Evolutionary conservation across 1,140 invertebrate genomes (phyloP).

Genomic region (Manduca sexta): DNA sequence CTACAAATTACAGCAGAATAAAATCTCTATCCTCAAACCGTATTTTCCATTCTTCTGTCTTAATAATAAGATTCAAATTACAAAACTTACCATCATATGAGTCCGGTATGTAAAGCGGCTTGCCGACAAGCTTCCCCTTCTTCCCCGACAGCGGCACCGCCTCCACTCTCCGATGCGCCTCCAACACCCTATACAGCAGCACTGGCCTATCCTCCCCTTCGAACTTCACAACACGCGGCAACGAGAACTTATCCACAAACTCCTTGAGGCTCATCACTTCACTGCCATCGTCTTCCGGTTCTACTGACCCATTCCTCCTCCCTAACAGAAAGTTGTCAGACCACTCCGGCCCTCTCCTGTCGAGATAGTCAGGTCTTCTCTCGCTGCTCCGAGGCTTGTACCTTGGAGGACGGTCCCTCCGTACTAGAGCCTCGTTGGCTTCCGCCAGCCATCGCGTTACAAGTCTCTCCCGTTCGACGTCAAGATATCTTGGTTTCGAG

Average conservation of each 20-base stretch:
- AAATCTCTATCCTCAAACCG: too few species aligned
- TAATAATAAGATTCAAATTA: conserved; percentile 1
- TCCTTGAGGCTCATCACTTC: conserved; percentile 65
- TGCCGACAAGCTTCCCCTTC: conserved; percentile 73
- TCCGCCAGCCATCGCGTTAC: conserved; percentile 71
- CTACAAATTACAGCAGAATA: too few species aligned
- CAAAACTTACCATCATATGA: conserved; percentile 74
- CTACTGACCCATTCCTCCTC: conserved; percentile 50
- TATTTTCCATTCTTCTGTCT: too few species aligned
- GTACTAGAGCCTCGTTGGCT: conserved; percentile 65
- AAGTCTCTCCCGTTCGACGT: conserved; percentile 63
- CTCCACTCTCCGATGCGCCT: conserved; percentile 73
- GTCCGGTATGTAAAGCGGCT: conserved; percentile 74
- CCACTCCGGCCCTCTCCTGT: conserved; percentile 62
- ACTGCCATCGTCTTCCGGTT: conserved; percentile 61
- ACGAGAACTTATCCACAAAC: conserved; percentile 74
- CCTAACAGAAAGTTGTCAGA: conserved; percentile 67
- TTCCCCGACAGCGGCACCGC: conserved; percentile 71
- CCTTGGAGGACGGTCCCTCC: conserved; percentile 51
- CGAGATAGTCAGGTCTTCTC: conserved; percentile 51
- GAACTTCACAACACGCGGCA: conserved; percentile 74
- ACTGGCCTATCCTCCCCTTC: conserved; percentile 69
- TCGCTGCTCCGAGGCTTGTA: conserved; percentile 63
- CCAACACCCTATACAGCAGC: conserved; percentile 72
- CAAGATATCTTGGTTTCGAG: conserved; percentile 63